These are phyloP conservation scores for Anas acuta DNA, from an alignment of 2,797 vertebrate genomes.

Conservation along the genomic window DNA sequence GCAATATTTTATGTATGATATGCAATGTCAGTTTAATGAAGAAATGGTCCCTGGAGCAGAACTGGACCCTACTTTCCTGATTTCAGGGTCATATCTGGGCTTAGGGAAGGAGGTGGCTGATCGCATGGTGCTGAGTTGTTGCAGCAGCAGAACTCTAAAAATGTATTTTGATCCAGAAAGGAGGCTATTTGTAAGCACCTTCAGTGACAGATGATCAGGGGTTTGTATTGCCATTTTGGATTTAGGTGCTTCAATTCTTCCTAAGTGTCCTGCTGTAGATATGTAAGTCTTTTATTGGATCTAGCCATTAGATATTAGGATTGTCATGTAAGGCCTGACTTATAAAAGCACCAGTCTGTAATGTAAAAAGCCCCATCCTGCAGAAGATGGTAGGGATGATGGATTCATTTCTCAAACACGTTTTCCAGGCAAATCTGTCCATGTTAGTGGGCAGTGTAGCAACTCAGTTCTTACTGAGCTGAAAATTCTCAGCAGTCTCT, in stretches of 20 bases:
- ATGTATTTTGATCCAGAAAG: not conserved
- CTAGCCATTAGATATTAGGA: not conserved
- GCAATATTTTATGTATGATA: not conserved
- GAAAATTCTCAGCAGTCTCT: not conserved
- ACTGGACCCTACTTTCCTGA: not conserved
- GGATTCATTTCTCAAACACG: not conserved
- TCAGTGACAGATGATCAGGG: not conserved
- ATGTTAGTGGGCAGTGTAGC: not conserved
- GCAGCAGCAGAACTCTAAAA: not conserved
- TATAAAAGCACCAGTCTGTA: not conserved
- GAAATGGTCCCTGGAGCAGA: not conserved
- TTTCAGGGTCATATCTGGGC: not conserved
- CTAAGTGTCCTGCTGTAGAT: not conserved
- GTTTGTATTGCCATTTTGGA: not conserved
- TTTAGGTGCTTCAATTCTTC: not conserved
- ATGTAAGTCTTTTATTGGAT: not conserved
- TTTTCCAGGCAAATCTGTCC: not conserved
- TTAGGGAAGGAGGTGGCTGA: not conserved
- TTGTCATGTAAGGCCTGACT: not conserved
- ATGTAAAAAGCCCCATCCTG: not conserved
- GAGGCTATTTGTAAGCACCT: not conserved
- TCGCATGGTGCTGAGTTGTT: not conserved
- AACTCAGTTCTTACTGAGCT: not conserved
- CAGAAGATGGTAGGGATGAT: not conserved
- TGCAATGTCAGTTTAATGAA: not conserved